A percentile compares a stretch with the other conserved stretches of the same genome.
Evolutionary conservation across 2,113 vertebrate genomes (phyloP).

Genomic region (Lucifuga dentata): DNA sequence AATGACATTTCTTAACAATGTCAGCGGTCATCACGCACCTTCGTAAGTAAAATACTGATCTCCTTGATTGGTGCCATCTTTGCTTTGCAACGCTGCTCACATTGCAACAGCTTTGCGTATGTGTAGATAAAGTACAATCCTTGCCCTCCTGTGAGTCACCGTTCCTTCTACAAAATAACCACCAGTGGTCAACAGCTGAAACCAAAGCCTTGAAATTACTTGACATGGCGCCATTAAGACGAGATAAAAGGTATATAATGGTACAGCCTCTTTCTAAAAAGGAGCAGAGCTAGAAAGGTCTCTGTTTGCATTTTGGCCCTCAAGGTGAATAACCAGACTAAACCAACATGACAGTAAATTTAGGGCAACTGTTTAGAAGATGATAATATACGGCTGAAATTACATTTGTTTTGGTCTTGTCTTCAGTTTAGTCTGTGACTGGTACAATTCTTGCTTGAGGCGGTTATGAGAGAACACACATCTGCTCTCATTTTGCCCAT

Average conservation of each 20-base stretch:
- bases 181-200: neutral
- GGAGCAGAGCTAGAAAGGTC: constrained; percentile 21
- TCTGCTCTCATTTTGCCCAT: constrained; percentile 4
- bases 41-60: too few species aligned
- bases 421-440: neutral
- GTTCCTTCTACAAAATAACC: neutral
- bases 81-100: too few species aligned
- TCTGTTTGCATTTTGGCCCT: neutral
- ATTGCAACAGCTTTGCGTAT: too few species aligned
- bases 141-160: neutral
- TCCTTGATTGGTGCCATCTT: too few species aligned
- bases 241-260: constrained; percentile 11
- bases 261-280: neutral
- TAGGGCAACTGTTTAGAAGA: neutral
- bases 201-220: constrained; percentile 6
- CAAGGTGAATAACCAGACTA: constrained; percentile 2
- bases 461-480: neutral
- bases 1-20: constrained; percentile 52
- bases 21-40: constrained; percentile 43
- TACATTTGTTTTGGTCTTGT: neutral
- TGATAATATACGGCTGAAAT: neutral
- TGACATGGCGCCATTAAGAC: constrained; percentile 11
- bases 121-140: too few species aligned
- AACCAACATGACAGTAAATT: neutral
- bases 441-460: constrained; percentile 7